Evolutionary conservation across 2,888 invertebrate genomes (phyloP), one percentile per base, ranked within the genome.

Genomic region (Callinectes sapidus): DNA sequence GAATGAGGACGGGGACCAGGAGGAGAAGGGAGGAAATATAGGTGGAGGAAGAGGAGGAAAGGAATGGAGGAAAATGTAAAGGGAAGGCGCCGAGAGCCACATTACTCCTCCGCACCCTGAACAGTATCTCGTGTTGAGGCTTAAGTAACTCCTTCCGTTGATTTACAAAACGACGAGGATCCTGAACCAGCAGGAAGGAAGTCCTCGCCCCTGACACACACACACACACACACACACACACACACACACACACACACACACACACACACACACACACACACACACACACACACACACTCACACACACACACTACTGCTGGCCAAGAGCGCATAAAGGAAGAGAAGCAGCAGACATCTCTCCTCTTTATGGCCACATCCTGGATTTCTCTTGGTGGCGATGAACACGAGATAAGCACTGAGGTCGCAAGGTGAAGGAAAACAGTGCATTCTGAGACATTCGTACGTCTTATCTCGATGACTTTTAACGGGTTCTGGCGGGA

Each of bases 371-470:
- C 16, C 35, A 81, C 81, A 81, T 35, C 32, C 35, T 35, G 35
- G 35, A 35, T 35, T 35, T 35, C 35, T 81, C 81, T 32, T 81
- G 81, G 35, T n/a, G 81, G 35, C 3, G 18, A 35, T 81, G 28
- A 81, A 35, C 81, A 81, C 35, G 28, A 35, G 35, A 81, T 81
- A 81, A 81, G 35, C 81, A 81, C 16, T 81, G 81, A 81, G 81
- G 81, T 81, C 81, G 16, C 10, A 81, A 16, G 81, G 32, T 32
- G 35, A 35, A n/a, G 35, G 35, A 35, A 61, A 61, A 23, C 23
- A 23, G 61, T 61, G 23, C 23, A 61, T 61, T 61, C 61, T 18
- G 61, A 61, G 61, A 48, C 48, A 48, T 48, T 48, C 48, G 48
- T 48, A 10, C 48, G 10, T 48, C 48, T 48, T 48, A 48, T 48